Evolutionary conservation across 2,797 vertebrate species (phyloP), one percentile per base, ranked within the genome.

Genomic region (Alca torda): DNA sequence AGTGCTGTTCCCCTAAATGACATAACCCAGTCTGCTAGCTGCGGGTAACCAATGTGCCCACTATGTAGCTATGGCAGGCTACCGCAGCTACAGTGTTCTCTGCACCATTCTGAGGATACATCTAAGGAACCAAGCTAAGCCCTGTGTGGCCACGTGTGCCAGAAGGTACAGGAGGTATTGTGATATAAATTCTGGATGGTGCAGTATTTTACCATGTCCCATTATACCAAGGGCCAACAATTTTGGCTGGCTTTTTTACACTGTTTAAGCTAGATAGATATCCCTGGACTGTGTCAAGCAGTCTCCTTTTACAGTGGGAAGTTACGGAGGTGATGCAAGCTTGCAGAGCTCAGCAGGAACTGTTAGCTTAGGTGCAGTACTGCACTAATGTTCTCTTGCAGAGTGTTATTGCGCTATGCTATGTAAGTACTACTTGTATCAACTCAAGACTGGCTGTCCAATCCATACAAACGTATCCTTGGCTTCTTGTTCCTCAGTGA

Each of bases 331-430:
- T 16, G 70, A 8, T 79, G 67, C 23, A 31, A 33, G 5, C 10
- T 63, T 63, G 33, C 45, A 84, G 67, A 46, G 11, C 33, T 61
- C 9, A 61, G 59, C 37, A 69, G 84, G 39, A 68, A 2, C 46
- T 31, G 45, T 39, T 57, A 4, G 9, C 39, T 25, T n/a, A 35
- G 31, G 15, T 18, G 13, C 45, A 15, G 70, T 45, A 3, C 13
- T 43, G 67, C 28, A 2, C n/a, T 30, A 41, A 6, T 4, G 33
- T 7, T 57, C 43, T 76, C 24, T 6, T 21, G 33, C 48, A 23
- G 67, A 24, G 31, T 20, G 48, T 26, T 23, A 11, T 35, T 75
- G 35, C 0, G 2, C 46, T 74, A 0, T 35, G 1, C 16, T 31
- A 3, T 6, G 24, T 5, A 13, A 78, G 20, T 28, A n/a, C 17